phyloP scores from a whole-genome alignment of 2,113 vertebrate genomes.

The Stomatorhinus ivindoensis region DNA sequence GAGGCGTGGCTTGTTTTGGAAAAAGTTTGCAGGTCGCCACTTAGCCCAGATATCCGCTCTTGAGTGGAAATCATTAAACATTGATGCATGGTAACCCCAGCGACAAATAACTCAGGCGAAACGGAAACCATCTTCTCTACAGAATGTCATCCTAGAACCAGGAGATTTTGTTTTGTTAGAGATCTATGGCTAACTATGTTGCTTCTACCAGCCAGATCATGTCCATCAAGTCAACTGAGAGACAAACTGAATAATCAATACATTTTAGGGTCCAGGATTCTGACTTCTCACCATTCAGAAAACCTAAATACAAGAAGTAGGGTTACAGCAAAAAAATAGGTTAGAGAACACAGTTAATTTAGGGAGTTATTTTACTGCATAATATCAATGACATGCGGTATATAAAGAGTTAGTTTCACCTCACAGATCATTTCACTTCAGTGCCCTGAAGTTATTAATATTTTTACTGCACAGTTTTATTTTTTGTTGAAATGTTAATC shows the following conservation, averaged over 20 bases:
- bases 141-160: not conserved
- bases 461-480: not conserved
- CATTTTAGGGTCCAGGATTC: not conserved
- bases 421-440: not conserved
- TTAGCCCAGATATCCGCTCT: not conserved
- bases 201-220: not conserved
- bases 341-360: not conserved
- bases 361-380: not conserved
- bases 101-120: not conserved
- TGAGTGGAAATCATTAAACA: not conserved
- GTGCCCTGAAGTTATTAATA: not conserved
- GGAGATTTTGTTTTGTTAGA: not conserved
- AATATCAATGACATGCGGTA: not conserved
- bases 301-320: not conserved
- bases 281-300: not conserved
- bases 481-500: not conserved
- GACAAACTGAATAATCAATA: not conserved
- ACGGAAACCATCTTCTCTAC: slow-evolving; percentile 5
- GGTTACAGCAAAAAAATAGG: not conserved
- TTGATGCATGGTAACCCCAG: not conserved
- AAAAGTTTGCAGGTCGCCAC: not conserved
- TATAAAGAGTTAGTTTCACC: not conserved
- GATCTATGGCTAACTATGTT: not conserved
- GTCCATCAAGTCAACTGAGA: not conserved
- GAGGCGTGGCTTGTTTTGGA: not conserved